A percentile compares a stretch with the other conserved stretches of the same genome.
Evolutionary conservation across 1,140 invertebrate genomes (phyloP).

Genomic region (Potamilus streckersoni): DNA sequence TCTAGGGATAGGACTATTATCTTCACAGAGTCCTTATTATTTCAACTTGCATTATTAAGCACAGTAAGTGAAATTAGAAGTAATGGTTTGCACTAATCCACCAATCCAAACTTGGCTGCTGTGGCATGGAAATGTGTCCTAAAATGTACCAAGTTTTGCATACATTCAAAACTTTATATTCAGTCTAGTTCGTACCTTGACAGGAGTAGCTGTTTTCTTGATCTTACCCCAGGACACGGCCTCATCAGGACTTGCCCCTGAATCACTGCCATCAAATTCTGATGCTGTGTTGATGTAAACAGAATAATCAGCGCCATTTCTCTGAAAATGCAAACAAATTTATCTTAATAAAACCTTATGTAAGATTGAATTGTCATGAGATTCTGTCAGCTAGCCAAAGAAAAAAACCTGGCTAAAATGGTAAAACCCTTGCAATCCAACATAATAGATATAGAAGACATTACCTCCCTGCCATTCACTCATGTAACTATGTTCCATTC

Average conservation of each 20-base stretch:
- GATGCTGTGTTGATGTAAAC: constrained; percentile 98
- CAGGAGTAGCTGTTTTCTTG: constrained; percentile 85
- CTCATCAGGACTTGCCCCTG: constrained; percentile 97
- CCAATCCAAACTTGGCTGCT: not conserved
- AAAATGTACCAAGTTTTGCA: not conserved
- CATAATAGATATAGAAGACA: too few relatives aligned
- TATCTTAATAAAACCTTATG: not conserved
- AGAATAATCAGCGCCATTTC: constrained; percentile 97
- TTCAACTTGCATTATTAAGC: not conserved
- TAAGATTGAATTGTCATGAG: too few relatives aligned
- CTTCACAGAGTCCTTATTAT: not conserved
- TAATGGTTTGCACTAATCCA: not conserved
- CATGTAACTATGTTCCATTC: too few relatives aligned
- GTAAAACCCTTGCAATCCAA: too few relatives aligned
- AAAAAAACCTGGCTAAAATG: too few relatives aligned
- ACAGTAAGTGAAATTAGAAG: not conserved
- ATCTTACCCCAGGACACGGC: constrained; percentile 99
- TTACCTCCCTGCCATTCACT: too few relatives aligned
- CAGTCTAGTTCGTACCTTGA: constrained; percentile 77
- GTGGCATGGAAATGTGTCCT: not conserved
- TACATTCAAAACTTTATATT: not conserved
- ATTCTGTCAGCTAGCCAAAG: too few relatives aligned
- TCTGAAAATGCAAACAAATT: constrained; percentile 70
- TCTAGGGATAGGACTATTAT: too few relatives aligned
- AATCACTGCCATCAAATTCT: constrained; percentile 99